Evolutionary conservation across 2,888 invertebrate species (phyloP).

Genomic region (Galerucella calmariensis): DNA sequence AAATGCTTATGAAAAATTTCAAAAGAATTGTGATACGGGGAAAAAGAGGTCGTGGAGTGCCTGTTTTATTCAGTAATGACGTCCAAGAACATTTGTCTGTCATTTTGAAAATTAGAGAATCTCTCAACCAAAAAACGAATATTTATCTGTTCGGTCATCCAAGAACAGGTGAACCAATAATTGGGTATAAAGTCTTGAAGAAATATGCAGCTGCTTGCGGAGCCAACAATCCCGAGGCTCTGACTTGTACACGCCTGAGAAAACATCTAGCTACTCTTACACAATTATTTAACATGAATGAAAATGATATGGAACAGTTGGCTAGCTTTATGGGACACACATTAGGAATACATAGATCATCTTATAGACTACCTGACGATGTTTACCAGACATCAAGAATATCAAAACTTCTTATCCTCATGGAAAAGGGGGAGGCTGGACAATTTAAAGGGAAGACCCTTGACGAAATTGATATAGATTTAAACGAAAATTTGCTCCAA

Average conservation of each 20-base stretch:
- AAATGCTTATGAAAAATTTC: constrained; percentile 35
- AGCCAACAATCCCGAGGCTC: constrained; percentile 39
- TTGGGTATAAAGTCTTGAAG: constrained; percentile 45
- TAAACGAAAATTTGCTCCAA: constrained; percentile 30
- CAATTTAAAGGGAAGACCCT: constrained; percentile 43
- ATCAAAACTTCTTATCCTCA: constrained; percentile 35
- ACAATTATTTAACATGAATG: constrained; percentile 48
- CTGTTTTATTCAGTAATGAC: constrained; percentile 25
- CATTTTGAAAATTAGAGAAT: neutral
- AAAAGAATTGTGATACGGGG: constrained; percentile 38
- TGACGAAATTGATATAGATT: constrained; percentile 44
- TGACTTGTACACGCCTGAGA: constrained; percentile 45
- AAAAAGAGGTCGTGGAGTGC: constrained; percentile 35
- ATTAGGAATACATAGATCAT: constrained; percentile 40
- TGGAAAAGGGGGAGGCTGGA: constrained; percentile 41
- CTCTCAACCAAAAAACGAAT: constrained; percentile 29
- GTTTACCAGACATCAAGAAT: no score
- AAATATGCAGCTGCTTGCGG: constrained; percentile 45
- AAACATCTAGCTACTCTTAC: constrained; percentile 49
- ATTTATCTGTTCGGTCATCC: constrained; percentile 42
- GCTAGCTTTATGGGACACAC: constrained; percentile 49
- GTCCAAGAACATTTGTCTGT: constrained; percentile 4
- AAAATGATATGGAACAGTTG: constrained; percentile 47
- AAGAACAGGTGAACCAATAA: constrained; percentile 33
- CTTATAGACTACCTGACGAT: constrained; percentile 37